Evolutionary conservation across 2,888 invertebrate species (phyloP).

Genomic region (Alentia gelatinosa): DNA sequence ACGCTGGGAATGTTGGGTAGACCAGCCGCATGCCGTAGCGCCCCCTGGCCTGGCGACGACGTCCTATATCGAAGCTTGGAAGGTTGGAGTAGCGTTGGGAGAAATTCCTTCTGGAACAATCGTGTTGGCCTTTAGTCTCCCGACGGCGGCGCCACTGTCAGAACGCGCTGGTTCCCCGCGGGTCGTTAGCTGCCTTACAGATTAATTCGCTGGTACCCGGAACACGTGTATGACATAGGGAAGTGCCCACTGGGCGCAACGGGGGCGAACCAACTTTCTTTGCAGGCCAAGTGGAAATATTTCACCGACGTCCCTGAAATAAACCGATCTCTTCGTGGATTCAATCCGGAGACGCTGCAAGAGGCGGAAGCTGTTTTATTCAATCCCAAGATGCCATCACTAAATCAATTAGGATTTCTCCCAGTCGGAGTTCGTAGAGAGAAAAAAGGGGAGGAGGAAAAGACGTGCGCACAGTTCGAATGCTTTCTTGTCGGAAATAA

Average conservation of each 20-base stretch:
- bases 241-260: neutral
- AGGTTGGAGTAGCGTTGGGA: neutral
- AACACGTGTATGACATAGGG: conserved; percentile 37
- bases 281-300: conserved; percentile 7
- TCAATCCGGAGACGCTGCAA: conserved; percentile 10
- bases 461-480: neutral
- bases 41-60: neutral
- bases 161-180: neutral
- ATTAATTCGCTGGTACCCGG: neutral
- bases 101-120: conserved; percentile 10
- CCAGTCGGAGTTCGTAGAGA: neutral
- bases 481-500: conserved; percentile 11
- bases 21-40: neutral
- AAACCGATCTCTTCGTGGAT: conserved; percentile 24
- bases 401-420: conserved; percentile 34
- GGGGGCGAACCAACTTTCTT: conserved; percentile 4
- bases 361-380: conserved; percentile 17
- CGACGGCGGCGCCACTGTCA: neutral
- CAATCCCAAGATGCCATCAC: conserved; percentile 28
- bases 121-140: neutral
- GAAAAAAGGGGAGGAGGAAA: neutral
- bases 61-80: neutral
- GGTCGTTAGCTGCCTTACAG: neutral
- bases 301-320: conserved; percentile 20
- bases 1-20: neutral